Percentiles rank a stretch among this genome's conserved stretches.
These are phyloP conservation scores for Rhineura floridana DNA, from an alignment of 2,113 vertebrate genomes.

Conservation along the genomic window DNA sequence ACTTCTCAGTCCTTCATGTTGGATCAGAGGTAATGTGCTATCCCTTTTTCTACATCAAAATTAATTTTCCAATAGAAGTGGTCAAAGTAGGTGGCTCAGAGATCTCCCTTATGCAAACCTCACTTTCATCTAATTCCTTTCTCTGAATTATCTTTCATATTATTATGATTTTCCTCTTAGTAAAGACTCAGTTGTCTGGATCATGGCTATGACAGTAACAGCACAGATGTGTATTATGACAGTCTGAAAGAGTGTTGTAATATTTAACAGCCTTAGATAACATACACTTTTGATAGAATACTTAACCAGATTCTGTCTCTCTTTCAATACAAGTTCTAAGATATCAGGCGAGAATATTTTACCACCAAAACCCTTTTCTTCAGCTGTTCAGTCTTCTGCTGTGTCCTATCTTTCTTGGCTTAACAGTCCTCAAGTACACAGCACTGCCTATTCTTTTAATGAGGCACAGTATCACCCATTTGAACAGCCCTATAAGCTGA, in stretches of 20 bases:
- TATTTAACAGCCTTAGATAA: constrained; percentile 74
- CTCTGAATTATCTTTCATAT: neutral
- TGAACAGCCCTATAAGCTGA: constrained; percentile 22
- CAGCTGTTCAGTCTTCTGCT: constrained; percentile 40
- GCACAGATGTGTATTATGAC: constrained; percentile 66
- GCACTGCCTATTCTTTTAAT: constrained; percentile 33
- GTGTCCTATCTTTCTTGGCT: constrained; percentile 43
- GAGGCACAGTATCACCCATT: constrained; percentile 28
- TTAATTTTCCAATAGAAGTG: constrained; percentile 43
- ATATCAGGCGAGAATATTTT: constrained; percentile 60
- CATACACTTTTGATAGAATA: constrained; percentile 54
- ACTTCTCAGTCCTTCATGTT: constrained; percentile 41
- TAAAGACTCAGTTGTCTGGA: constrained; percentile 37
- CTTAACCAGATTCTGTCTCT: constrained; percentile 68
- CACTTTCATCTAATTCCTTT: constrained; percentile 40
- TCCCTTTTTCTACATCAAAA: constrained; percentile 60
- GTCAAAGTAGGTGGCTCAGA: constrained; percentile 57
- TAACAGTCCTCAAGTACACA: constrained; percentile 11
- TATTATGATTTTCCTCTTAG: constrained; percentile 24
- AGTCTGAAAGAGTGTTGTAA: constrained; percentile 53
- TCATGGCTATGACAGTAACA: constrained; percentile 55
- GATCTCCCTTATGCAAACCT: constrained; percentile 60
- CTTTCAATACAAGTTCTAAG: constrained; percentile 59
- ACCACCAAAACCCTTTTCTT: constrained; percentile 46
- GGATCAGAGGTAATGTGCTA: constrained; percentile 48